These are phyloP conservation scores for Pilophorus perplexus DNA, from an alignment of 2,888 invertebrate genomes.

Conservation along the genomic window DNA sequence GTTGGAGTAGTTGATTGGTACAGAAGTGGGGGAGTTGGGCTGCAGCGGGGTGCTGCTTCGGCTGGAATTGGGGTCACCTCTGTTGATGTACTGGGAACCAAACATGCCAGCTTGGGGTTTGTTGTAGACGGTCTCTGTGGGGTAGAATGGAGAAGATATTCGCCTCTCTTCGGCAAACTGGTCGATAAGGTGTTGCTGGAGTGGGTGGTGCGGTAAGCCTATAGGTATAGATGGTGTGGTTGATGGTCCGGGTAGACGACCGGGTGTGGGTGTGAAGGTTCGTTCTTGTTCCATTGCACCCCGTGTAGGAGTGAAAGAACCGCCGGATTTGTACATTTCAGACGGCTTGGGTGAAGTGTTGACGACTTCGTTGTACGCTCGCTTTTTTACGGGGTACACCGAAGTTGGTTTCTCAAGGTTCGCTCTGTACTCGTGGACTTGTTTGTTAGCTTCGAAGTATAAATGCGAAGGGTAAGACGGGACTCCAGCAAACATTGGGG, in stretches of 20 bases:
- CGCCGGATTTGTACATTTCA: slow-evolving; percentile 41
- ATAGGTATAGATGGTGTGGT: slow-evolving; percentile 16
- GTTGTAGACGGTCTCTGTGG: slow-evolving; percentile 43
- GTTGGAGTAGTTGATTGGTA: slow-evolving; percentile 47
- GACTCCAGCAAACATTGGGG: slow-evolving; percentile 43
- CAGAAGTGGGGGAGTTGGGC: slow-evolving; percentile 41
- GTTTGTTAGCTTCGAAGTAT: slow-evolving; percentile 50
- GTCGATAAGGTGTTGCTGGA: slow-evolving; percentile 41
- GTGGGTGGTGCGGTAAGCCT: slow-evolving; percentile 45
- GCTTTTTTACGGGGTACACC: slow-evolving; percentile 64
- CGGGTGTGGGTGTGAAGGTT: slow-evolving; percentile 49
- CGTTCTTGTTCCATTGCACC: slow-evolving; percentile 49
- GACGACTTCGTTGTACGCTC: slow-evolving; percentile 59
- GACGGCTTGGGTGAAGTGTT: slow-evolving; percentile 40
- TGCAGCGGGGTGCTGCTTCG: slow-evolving; percentile 34
- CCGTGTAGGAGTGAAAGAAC: slow-evolving; percentile 48
- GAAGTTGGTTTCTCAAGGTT: slow-evolving; percentile 46
- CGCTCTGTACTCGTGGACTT: slow-evolving; percentile 52
- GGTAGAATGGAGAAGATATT: slow-evolving; percentile 44
- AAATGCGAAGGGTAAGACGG: slow-evolving; percentile 57
- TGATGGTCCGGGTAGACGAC: slow-evolving; percentile 47
- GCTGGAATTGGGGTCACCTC: slow-evolving; percentile 38
- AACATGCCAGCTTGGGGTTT: slow-evolving; percentile 44
- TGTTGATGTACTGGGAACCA: slow-evolving; percentile 35
- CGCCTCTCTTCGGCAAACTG: slow-evolving; percentile 44